phyloP scores from a whole-genome alignment of 2,113 vertebrate species.

The Psilopsiagon aurifrons region DNA sequence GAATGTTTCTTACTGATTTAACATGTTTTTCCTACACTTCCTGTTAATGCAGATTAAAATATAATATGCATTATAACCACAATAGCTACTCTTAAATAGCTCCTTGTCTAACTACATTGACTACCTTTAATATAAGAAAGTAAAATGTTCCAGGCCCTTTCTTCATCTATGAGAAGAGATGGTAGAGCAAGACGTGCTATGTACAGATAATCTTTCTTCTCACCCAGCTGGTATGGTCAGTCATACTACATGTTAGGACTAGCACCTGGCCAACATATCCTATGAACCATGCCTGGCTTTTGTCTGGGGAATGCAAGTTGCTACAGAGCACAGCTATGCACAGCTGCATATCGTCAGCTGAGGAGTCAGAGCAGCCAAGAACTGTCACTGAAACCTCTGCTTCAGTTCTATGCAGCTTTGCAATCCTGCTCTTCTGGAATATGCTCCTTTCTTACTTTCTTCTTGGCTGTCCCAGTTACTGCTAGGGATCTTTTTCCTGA shows the following conservation, averaged over 20 bases:
- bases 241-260: background rate
- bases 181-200: rapidly evolving
- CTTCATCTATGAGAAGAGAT: background rate
- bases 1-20: background rate
- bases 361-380: background rate
- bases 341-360: rapidly evolving
- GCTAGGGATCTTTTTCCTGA: background rate
- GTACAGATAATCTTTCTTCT: background rate
- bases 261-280: too few species aligned
- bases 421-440: background rate
- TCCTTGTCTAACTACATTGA: background rate
- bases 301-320: background rate
- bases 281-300: background rate
- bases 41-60: background rate
- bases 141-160: background rate
- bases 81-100: background rate
- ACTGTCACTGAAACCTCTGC: background rate
- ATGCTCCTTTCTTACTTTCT: background rate
- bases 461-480: background rate
- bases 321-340: background rate
- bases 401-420: background rate
- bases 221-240: background rate
- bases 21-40: background rate
- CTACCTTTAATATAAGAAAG: background rate
- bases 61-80: background rate